Conservation (phyloP, 1,140 invertebrate species). For the Lepidurus arcticus region DNA sequence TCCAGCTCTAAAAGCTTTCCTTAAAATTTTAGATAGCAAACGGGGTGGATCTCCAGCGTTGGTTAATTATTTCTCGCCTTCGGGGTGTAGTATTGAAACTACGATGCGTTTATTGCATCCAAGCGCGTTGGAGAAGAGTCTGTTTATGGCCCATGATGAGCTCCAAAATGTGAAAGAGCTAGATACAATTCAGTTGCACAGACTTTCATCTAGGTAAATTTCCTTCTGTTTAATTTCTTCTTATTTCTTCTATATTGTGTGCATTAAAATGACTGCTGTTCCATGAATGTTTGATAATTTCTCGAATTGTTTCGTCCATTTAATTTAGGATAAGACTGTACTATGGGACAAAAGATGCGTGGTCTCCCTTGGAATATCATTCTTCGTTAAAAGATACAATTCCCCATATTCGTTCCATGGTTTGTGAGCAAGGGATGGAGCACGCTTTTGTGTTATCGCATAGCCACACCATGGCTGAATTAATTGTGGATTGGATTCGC, state of each 20-base stretch:
- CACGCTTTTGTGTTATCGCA: slow-evolving; percentile 69
- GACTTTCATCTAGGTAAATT: slow-evolving; percentile 2
- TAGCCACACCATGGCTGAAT: slow-evolving; percentile 55
- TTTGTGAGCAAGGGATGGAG: slow-evolving; percentile 58
- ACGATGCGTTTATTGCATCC: slow-evolving; percentile 46
- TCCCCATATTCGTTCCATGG: slow-evolving; percentile 56
- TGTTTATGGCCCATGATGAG: slow-evolving; percentile 47
- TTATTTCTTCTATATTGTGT: too few species aligned
- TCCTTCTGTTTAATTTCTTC: too few species aligned
- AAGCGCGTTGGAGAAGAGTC: slow-evolving; percentile 47
- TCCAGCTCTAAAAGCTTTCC: slow-evolving; percentile 40
- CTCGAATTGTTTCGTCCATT: not conserved
- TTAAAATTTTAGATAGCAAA: slow-evolving; percentile 16
- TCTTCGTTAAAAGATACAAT: slow-evolving; percentile 52
- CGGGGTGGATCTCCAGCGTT: not conserved
- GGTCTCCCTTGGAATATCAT: slow-evolving; percentile 62
- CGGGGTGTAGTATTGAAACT: slow-evolving; percentile 40
- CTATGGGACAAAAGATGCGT: slow-evolving; percentile 66
- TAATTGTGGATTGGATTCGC: slow-evolving; percentile 54
- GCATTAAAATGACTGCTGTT: too few species aligned
- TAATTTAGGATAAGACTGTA: slow-evolving; percentile 60
- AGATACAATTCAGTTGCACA: slow-evolving; percentile 40
- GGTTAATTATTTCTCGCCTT: not conserved
- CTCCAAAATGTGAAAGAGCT: slow-evolving; percentile 45
- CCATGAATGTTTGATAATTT: not conserved